Percentiles rank a stretch among this genome's conserved stretches.
These are phyloP conservation scores for Bemisia tabaci DNA, from an alignment of 1,140 invertebrate genomes.

Conservation along the genomic window DNA sequence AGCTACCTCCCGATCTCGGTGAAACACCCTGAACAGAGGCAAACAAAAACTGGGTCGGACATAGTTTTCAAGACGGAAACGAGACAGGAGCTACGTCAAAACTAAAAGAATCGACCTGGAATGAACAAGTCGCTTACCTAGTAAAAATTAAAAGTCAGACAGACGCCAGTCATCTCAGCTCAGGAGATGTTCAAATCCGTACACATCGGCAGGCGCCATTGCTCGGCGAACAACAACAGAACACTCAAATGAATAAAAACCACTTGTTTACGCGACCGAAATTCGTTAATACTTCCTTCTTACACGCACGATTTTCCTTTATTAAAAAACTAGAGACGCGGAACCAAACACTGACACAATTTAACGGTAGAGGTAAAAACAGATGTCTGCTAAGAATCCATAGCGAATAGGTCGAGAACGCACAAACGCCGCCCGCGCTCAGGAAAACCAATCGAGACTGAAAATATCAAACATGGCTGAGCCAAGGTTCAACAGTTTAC, in stretches of 20 bases:
- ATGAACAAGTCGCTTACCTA: background rate
- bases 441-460: background rate
- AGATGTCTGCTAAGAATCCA: background rate
- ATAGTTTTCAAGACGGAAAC: too few relatives aligned
- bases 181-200: background rate
- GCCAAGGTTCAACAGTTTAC: background rate
- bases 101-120: too few relatives aligned
- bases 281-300: too few relatives aligned
- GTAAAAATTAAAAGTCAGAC: background rate
- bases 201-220: background rate
- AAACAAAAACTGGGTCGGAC: too few relatives aligned
- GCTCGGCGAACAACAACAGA: background rate
- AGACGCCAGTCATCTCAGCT: background rate
- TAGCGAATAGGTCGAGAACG: background rate
- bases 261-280: background rate
- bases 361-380: background rate
- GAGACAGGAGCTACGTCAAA: too few relatives aligned
- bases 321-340: too few relatives aligned
- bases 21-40: too few relatives aligned
- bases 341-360: too few relatives aligned
- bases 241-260: background rate
- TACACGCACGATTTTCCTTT: too few relatives aligned
- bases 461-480: background rate
- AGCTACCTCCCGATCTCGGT: too few relatives aligned
- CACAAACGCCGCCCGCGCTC: background rate